Base-by-base conservation (phyloP, 2,797 vertebrate species). In the Sebastes miniatus region DNA sequence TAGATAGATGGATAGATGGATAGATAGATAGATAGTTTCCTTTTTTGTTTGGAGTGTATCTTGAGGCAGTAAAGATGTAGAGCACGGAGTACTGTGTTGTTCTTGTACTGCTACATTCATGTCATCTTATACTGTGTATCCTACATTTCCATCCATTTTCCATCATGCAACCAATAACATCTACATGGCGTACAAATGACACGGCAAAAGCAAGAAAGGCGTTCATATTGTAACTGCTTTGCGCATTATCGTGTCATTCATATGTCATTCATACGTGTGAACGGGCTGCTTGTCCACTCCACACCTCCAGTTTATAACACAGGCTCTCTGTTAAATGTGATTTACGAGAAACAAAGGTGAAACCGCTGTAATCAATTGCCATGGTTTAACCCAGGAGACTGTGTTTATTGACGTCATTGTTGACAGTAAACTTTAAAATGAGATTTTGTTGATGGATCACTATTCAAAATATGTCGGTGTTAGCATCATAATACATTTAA, bases 31-130 rank as follows among this genome's bases (percentile, higher is more conserved):
- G 56, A 58, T 56, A 29, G 27, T 2, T 39, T 39, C 13, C 39
- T 39, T 39, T n/a, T 61, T 54, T 74, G 39, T 71, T 58, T 52
- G 78, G 24, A 86, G 70, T 80, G 70, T 56, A 69, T 63, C 73
- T 80, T 68, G 22, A 63, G 66, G 70, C 62, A 65, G 66, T 39
- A 27, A 59, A 69, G 43, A 54, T 70, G 34, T 25, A 57, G 36
- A 76, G 69, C 47, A 50, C 14, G 52, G 61, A 76, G 67, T 27
- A 25, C 64, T 67, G 59, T 27, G 62, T 70, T 31, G 43, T 75
- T 78, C 73, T 73, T 73, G 29, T 71, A 59, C 14, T 16, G 27
- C 12, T 10, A 69, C 50, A 70, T 84, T 77, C 76, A 64, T 65
- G 54, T 65, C 57, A 70, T 61, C 16, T 65, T 70, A 63, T 67